Evolutionary conservation across 2,797 vertebrate genomes (phyloP).

Genomic region (Sylvia borin): DNA sequence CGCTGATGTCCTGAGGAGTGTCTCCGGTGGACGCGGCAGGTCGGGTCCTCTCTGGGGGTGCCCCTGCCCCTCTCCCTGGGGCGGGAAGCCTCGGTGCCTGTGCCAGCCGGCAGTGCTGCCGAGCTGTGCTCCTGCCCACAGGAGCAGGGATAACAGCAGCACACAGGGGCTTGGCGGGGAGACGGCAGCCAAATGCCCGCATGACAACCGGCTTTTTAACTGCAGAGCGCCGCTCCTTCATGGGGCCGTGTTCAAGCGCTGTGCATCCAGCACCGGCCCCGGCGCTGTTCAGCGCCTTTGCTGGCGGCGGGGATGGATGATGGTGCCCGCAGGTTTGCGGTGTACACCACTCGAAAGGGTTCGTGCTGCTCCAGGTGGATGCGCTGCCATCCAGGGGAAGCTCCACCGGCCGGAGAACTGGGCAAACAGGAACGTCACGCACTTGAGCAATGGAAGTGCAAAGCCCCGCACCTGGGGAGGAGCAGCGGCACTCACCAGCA

Average conservation of each 20-base stretch:
- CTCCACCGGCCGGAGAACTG: fast-evolving
- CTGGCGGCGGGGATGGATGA: neutral
- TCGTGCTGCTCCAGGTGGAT: neutral
- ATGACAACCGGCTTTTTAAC: neutral
- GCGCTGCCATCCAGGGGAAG: neutral
- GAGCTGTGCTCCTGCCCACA: neutral
- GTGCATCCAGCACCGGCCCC: neutral
- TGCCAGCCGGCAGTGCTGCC: neutral
- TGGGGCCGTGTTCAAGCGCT: neutral
- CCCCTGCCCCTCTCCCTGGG: neutral
- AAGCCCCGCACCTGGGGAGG: neutral
- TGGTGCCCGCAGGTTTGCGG: neutral
- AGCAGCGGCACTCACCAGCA: neutral
- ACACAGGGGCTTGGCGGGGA: neutral
- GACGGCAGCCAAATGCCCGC: neutral
- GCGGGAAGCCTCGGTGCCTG: neutral
- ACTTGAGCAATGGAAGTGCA: neutral
- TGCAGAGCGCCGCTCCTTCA: neutral
- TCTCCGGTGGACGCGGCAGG: neutral
- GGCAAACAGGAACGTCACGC: neutral
- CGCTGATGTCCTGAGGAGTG: neutral
- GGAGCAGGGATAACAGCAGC: neutral
- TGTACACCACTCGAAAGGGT: neutral
- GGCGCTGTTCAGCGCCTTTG: neutral
- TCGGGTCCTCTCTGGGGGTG: neutral